Conservation (phyloP, 2,113 vertebrate genomes). For the Sterrhoptilus dennistouni region DNA sequence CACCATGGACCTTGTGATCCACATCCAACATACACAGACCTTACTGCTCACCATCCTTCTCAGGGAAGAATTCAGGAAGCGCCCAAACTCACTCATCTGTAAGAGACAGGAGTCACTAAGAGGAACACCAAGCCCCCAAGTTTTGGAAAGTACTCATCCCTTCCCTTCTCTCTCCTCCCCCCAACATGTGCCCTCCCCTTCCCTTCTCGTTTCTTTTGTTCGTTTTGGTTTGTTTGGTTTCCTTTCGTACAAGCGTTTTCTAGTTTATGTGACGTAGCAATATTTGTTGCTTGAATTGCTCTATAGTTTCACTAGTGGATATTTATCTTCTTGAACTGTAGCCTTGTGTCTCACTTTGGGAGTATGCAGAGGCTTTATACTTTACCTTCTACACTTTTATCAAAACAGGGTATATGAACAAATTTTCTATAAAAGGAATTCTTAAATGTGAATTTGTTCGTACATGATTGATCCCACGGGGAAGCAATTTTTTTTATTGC, state of each 20-base stretch:
- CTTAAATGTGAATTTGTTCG: constrained; percentile 93
- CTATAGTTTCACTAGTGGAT: constrained; percentile 80
- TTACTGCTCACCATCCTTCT: constrained; percentile 95
- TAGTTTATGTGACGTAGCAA: constrained; percentile 95
- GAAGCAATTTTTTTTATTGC: constrained; percentile 93
- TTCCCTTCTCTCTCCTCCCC: constrained; percentile 21
- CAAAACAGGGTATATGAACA: constrained; percentile 99
- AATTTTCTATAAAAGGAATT: constrained; percentile 83
- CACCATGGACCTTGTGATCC: constrained; percentile 93
- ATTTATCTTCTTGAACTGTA: constrained; percentile 80
- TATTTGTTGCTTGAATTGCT: constrained; percentile 88
- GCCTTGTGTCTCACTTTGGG: constrained; percentile 71
- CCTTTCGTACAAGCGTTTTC: constrained; percentile 76
- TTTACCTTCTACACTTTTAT: constrained; percentile 80
- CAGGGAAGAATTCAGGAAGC: constrained; percentile 99
- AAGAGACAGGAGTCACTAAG: constrained; percentile 75
- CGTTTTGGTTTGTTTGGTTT: constrained; percentile 70
- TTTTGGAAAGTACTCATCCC: constrained; percentile 68
- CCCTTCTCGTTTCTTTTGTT: constrained; percentile 71
- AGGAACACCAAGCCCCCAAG: constrained; percentile 66
- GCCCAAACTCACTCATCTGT: constrained; percentile 98
- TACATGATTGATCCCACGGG: constrained; percentile 89
- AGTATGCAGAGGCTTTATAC: constrained; percentile 77
- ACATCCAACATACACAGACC: constrained; percentile 95
- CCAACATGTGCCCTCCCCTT: background rate